Percentiles rank a stretch among this genome's conserved stretches.
Conservation (phyloP, 2,888 invertebrate genomes). For the Acrobasis repandana region DNA sequence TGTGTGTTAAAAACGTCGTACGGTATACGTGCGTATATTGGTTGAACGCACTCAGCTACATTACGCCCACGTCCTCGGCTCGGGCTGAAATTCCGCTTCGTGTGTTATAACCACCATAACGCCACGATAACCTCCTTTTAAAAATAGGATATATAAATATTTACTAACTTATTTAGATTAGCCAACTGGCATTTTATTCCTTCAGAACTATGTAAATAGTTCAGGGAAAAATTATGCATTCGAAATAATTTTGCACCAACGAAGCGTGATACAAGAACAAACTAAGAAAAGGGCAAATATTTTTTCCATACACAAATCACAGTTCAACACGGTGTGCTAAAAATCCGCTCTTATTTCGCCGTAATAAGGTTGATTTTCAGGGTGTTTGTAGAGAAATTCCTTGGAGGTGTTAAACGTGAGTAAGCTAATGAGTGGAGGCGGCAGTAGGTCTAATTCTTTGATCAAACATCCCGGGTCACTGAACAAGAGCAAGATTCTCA, state of each 20-base stretch:
- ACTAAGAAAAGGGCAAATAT: constrained; percentile 18
- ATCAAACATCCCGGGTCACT: constrained; percentile 60
- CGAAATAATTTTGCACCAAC: constrained; percentile 11
- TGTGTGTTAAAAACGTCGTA: too few species aligned
- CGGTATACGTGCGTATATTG: too few species aligned
- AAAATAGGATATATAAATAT: neutral
- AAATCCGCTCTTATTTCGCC: neutral
- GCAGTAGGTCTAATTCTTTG: constrained; percentile 57
- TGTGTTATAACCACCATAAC: too few species aligned
- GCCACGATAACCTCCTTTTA: too few species aligned
- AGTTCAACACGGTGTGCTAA: neutral
- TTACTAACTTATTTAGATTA: neutral
- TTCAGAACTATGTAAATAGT: neutral
- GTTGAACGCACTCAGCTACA: too few species aligned
- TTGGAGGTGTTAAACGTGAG: constrained; percentile 49
- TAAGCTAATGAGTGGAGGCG: constrained; percentile 55
- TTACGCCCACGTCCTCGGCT: too few species aligned
- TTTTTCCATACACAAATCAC: constrained; percentile 15
- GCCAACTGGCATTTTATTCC: neutral
- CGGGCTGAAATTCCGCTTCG: too few species aligned
- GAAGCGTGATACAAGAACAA: neutral
- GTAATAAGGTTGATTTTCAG: constrained; percentile 30
- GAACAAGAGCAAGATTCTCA: constrained; percentile 43
- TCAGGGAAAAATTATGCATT: neutral
- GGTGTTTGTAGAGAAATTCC: constrained; percentile 24